These are phyloP conservation scores for Eulemur albifrons DNA, from an alignment of 2,797 vertebrate species.

Conservation along the genomic window DNA sequence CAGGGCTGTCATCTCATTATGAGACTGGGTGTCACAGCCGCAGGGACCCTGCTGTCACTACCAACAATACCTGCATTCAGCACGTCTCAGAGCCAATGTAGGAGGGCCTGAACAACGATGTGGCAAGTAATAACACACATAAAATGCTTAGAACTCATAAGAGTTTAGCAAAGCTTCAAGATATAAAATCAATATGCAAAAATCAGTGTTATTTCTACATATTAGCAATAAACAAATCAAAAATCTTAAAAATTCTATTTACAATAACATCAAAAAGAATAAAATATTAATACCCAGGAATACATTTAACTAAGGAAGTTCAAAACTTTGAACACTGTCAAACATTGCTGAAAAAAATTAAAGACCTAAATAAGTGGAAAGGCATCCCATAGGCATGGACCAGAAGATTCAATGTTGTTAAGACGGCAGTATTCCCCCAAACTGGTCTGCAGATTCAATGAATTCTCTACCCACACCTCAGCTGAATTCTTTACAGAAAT, in stretches of 20 bases:
- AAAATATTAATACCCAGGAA: neutral
- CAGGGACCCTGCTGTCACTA: neutral
- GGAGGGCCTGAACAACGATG: too few species aligned
- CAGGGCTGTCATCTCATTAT: too few species aligned
- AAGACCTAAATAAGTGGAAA: neutral
- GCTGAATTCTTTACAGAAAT: neutral
- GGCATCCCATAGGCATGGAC: too few species aligned
- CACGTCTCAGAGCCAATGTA: neutral
- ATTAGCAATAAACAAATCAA: neutral
- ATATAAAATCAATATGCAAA: neutral
- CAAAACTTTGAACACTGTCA: neutral
- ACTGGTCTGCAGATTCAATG: neutral
- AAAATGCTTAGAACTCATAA: neutral
- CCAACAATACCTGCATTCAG: neutral
- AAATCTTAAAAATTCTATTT: neutral
- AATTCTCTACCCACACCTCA: neutral
- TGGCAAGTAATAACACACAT: neutral
- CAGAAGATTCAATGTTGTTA: neutral
- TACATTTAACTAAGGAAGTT: neutral
- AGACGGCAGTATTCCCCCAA: neutral
- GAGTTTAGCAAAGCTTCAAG: neutral
- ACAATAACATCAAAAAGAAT: neutral
- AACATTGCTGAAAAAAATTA: neutral
- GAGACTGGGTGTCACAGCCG: neutral
- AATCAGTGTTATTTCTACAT: neutral